A percentile compares a stretch with the other conserved stretches of the same genome.
Conservation (phyloP, 2,888 invertebrate genomes). For the Agrilus mali region DNA sequence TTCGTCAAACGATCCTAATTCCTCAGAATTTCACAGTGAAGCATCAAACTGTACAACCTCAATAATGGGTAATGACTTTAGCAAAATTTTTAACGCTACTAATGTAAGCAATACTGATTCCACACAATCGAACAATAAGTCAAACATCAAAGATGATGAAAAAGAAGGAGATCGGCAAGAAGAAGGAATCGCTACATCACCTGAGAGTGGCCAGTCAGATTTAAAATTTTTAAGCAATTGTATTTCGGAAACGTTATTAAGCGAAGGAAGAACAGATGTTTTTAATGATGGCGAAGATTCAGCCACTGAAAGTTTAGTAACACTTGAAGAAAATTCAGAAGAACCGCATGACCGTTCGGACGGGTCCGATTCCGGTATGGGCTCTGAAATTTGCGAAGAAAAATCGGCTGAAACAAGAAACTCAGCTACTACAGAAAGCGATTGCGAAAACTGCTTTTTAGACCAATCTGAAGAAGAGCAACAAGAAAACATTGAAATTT, state of each 20-base stretch:
- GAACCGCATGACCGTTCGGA: constrained; percentile 59
- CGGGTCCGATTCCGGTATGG: constrained; percentile 74
- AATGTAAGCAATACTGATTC: not conserved
- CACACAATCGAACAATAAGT: not conserved
- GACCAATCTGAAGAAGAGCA: constrained; percentile 27
- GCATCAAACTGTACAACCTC: no score
- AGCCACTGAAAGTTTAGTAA: constrained; percentile 46
- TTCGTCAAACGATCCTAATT: no score
- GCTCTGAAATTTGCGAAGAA: constrained; percentile 60
- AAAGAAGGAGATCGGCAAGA: not conserved
- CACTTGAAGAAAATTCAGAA: constrained; percentile 42
- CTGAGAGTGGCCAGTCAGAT: not conserved
- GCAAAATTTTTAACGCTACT: no score
- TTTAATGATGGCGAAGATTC: constrained; percentile 49
- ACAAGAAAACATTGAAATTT: not conserved
- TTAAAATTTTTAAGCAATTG: constrained; percentile 1
- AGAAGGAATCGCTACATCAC: not conserved
- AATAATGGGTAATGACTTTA: no score
- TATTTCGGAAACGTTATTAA: constrained; percentile 18
- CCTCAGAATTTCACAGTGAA: no score
- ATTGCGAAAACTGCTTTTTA: constrained; percentile 40
- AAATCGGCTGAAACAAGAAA: constrained; percentile 19
- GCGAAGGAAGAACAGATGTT: constrained; percentile 36
- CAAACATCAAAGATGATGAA: not conserved
- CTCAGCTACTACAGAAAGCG: constrained; percentile 29